Evolutionary conservation across 2,797 vertebrate genomes (phyloP), one percentile per base, ranked within the genome.

Genomic region (Sebastes ruberrimus): DNA sequence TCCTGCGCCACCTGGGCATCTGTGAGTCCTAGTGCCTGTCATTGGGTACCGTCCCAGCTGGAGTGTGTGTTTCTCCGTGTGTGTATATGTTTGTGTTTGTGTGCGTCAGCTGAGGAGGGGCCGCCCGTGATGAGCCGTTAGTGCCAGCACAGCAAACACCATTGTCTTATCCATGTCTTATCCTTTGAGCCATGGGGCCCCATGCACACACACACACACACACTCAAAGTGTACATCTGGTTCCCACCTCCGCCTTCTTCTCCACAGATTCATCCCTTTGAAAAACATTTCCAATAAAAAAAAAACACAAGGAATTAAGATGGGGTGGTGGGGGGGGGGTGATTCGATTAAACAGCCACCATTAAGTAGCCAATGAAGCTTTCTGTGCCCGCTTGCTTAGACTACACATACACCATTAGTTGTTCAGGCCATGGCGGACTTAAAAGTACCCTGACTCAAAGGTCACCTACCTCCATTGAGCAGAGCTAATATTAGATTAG

Each of bases 1-100:
- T 94, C 92, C 92, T 92, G 88, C 88, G 76, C 94, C 95, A 94
- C 94, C 95, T 95, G 93, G 94, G 90, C 90, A 92, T 94, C 91
- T 93, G 93, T 76, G 93, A 92, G 91, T 91, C 93, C 85, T 83
- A 71, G 90, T 85, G 94, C 82, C 92, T 93, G 93, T 94, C 93
- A 87, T 84, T 81, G 88, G 90, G 88, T 92, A 84, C 85, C 46
- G 13, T 88, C 94, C 93, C 94, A 95, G 94, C 94, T 93, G 94
- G 93, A 92, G 83, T 90, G 90, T 89, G 91, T 77, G 32, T 76
- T 81, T 79, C 66, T 30, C 2, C 38, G 61, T 22, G 85, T 20
- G 85, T 76, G 71, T 56, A 4, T 56, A 4, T 71, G 70, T 61
- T 59, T 71, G 25, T 71, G 76, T 83, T 66, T 80, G 78, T 66